phyloP scores from a whole-genome alignment of 2,888 invertebrate genomes.

The Unio delphinus region DNA sequence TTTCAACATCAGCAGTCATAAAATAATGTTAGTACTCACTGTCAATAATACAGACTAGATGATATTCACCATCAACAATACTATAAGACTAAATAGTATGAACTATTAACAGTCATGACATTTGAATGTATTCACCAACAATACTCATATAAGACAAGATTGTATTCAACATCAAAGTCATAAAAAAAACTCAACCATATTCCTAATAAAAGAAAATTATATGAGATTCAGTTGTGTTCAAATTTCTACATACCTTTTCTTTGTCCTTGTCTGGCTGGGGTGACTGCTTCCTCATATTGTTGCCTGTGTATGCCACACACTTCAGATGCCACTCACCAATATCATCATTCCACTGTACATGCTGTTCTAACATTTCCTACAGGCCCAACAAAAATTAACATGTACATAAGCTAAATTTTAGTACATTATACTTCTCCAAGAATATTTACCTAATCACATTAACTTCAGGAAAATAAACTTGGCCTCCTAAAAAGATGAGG shows the following conservation, averaged over 20 bases:
- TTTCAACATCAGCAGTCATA: no score
- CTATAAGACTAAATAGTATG: no score
- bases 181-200: neutral
- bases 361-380: slow-evolving; percentile 88
- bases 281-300: slow-evolving; percentile 89
- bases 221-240: neutral
- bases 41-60: no score
- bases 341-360: slow-evolving; percentile 97
- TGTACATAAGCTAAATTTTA: neutral
- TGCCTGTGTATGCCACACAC: slow-evolving; percentile 98
- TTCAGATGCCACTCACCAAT: slow-evolving; percentile 98
- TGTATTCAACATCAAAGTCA: neutral
- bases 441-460: no score
- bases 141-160: neutral
- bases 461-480: no score
- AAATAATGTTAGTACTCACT: no score
- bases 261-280: slow-evolving; percentile 68
- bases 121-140: no score
- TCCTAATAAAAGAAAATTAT: no score
- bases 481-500: no score
- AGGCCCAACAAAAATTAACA: slow-evolving; percentile 2
- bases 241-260: slow-evolving; percentile 56
- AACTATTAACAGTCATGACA: no score
- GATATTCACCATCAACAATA: no score
- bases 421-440: no score